Evolutionary conservation across 2,797 vertebrate species (phyloP).

Genomic region (Leptoclinus maculatus): DNA sequence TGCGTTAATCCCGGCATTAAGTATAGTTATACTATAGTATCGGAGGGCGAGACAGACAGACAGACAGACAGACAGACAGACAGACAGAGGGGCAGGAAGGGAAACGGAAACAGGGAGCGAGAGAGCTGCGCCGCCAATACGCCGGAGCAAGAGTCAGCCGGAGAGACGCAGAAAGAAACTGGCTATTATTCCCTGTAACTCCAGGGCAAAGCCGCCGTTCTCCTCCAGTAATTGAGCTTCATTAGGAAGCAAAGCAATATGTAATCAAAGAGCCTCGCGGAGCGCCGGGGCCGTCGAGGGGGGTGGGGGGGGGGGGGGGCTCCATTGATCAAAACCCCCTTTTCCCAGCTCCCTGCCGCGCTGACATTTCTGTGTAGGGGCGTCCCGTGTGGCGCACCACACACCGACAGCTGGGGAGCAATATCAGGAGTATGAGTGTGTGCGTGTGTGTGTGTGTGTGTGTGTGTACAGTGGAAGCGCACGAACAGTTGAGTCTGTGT

Average conservation of each 20-base stretch:
- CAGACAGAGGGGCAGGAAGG: slow-evolving; percentile 35
- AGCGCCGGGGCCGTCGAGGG: slow-evolving; percentile 62
- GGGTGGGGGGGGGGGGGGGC: slow-evolving; percentile 25
- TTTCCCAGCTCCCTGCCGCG: slow-evolving; percentile 74
- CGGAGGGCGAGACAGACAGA: slow-evolving; percentile 14
- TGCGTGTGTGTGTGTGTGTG: slow-evolving; percentile 10
- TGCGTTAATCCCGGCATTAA: slow-evolving; percentile 43
- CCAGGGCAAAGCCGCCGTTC: slow-evolving; percentile 67
- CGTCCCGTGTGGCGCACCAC: slow-evolving; percentile 71
- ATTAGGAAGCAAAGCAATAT: slow-evolving; percentile 81
- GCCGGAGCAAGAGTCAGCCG: slow-evolving; percentile 25
- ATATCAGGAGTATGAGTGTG: slow-evolving; percentile 31
- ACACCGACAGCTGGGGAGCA: slow-evolving; percentile 72
- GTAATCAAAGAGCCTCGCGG: slow-evolving; percentile 78
- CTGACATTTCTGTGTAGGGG: slow-evolving; percentile 82
- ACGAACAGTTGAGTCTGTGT: slow-evolving; percentile 8
- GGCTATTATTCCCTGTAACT: slow-evolving; percentile 63
- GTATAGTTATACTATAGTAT: too few relatives aligned
- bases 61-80: slow-evolving; percentile 38
- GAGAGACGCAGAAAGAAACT: not conserved
- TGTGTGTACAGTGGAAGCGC: slow-evolving; percentile 1
- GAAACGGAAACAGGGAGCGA: slow-evolving; percentile 16
- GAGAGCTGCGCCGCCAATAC: slow-evolving; percentile 28
- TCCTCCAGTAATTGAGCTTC: slow-evolving; percentile 77
- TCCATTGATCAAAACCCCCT: slow-evolving; percentile 83